Base-by-base conservation (phyloP, 2,888 invertebrate genomes). In the Harpagoxenus sublaevis region DNA sequence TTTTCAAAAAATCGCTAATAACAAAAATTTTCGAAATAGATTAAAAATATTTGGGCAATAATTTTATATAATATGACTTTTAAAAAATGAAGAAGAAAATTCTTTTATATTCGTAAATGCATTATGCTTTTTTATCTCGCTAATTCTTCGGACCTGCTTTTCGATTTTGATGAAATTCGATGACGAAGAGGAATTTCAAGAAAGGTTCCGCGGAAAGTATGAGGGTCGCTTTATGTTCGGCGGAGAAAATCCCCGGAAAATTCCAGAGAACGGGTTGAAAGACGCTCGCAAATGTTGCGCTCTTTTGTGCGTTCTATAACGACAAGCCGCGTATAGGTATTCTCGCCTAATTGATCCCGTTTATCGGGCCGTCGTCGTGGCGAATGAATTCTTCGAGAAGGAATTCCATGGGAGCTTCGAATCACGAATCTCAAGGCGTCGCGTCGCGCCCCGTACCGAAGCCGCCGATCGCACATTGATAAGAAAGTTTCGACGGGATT, bases 281-380 rank as follows among this genome's bases (percentile, higher is more conserved):
- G 75, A 63, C 23, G 57, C 45, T 74, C 18, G 66, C 53, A 48
- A 77, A 23, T 45, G 42, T 39, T 57, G 31, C 15, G 57, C 45
- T 78, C 42, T 57, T 78, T 78, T 70, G 51, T 55, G 51, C 70
- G 62, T 35, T 66, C 18, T 23, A 45, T 23, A 45, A 51, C 62
- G 23, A 71, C 39, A 48, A 10, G 31, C 0, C 57, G 23, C 31
- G 68, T 39, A 66, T 23, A 51, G 53, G 28, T 63, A 70, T 74
- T 74, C 62, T 75, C 74, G 70, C 45, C 62, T 57, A 86, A 88
- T 88, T 88, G 75, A 86, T 84, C 65, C 62, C 75, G 81, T 73
- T 84, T 84, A 83, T 62, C 82, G 65, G 57, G 73, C 62, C 65
- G 35, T 31, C 81, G 42, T 74, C 71, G 39, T 48, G 23, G n/a